Conservation (phyloP, 2,113 vertebrate genomes). For the Trogon melanurus region DNA sequence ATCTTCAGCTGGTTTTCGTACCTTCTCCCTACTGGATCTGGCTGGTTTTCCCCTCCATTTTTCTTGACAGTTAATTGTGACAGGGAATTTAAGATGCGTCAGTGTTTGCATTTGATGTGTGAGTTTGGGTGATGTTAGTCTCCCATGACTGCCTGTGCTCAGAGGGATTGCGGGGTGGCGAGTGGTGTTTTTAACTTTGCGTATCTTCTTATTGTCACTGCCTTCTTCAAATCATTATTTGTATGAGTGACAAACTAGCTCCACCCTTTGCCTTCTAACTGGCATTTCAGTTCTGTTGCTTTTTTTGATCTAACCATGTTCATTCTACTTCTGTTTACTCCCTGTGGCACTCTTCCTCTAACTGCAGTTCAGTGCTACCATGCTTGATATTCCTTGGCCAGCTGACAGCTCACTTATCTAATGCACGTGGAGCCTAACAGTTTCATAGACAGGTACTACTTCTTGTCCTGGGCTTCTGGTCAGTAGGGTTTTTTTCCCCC, state of each 20-base stretch:
- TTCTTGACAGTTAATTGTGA: not conserved
- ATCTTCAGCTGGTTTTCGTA: not conserved
- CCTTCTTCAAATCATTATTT: slow-evolving; percentile 55
- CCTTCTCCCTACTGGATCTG: not conserved
- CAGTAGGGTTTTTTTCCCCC: slow-evolving; percentile 61
- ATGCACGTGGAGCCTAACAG: slow-evolving; percentile 70
- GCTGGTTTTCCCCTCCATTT: not conserved
- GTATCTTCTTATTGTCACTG: slow-evolving; percentile 45
- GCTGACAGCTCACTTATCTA: slow-evolving; percentile 73
- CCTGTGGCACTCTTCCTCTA: slow-evolving; percentile 74
- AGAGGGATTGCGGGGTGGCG: slow-evolving; percentile 43
- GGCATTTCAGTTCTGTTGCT: slow-evolving; percentile 71
- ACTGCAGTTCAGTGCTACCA: slow-evolving; percentile 73
- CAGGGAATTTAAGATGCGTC: slow-evolving; percentile 1
- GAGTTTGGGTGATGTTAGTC: slow-evolving; percentile 12
- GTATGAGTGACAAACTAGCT: slow-evolving; percentile 64
- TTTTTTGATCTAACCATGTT: slow-evolving; percentile 74
- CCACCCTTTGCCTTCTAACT: slow-evolving; percentile 69
- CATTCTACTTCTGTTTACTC: slow-evolving; percentile 73
- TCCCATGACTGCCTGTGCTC: slow-evolving; percentile 10
- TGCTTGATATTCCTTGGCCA: slow-evolving; percentile 73
- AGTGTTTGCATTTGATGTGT: not conserved
- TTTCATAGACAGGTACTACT: slow-evolving; percentile 72
- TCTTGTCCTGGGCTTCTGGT: slow-evolving; percentile 73
- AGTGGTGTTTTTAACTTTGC: slow-evolving; percentile 29